Evolutionary conservation across 2,888 invertebrate genomes (phyloP).

Genomic region (Hermodice carunculata): DNA sequence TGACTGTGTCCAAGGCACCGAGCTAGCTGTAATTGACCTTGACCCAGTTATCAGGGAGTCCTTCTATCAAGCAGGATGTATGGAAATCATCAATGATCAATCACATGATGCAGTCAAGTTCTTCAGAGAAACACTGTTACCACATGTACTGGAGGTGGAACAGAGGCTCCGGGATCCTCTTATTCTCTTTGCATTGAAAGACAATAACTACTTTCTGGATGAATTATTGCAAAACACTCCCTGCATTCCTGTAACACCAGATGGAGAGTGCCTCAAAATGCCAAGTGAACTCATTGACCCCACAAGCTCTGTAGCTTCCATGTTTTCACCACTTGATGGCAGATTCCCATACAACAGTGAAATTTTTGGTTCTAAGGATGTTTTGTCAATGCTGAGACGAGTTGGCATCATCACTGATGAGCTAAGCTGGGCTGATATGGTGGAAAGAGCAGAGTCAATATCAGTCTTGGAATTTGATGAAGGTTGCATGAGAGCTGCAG

Average conservation of each 20-base stretch:
- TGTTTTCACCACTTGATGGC: slow-evolving; percentile 48
- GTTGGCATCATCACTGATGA: slow-evolving; percentile 37
- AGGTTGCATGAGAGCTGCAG: not conserved
- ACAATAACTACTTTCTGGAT: slow-evolving; percentile 42
- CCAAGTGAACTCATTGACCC: slow-evolving; percentile 50
- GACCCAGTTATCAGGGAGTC: slow-evolving; percentile 16
- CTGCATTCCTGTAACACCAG: slow-evolving; percentile 49
- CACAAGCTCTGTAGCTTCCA: slow-evolving; percentile 27
- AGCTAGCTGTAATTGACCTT: slow-evolving; percentile 28
- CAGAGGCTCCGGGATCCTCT: slow-evolving; percentile 36
- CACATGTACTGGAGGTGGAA: slow-evolving; percentile 34
- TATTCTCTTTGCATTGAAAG: slow-evolving; percentile 44
- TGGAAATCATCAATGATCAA: slow-evolving; percentile 22
- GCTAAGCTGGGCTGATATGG: slow-evolving; percentile 38
- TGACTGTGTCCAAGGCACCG: slow-evolving; percentile 13
- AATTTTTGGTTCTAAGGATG: slow-evolving; percentile 15
- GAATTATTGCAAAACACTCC: slow-evolving; percentile 32
- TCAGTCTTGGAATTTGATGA: no score
- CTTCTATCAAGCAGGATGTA: slow-evolving; percentile 20
- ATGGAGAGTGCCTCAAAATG: slow-evolving; percentile 37
- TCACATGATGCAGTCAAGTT: slow-evolving; percentile 38
- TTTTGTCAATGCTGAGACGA: slow-evolving; percentile 23
- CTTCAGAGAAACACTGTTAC: slow-evolving; percentile 45
- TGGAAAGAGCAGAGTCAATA: slow-evolving; percentile 31
- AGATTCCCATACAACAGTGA: slow-evolving; percentile 46